These are phyloP conservation scores for Reinhardtius hippoglossoides DNA, from an alignment of 2,113 vertebrate genomes.

Conservation along the genomic window DNA sequence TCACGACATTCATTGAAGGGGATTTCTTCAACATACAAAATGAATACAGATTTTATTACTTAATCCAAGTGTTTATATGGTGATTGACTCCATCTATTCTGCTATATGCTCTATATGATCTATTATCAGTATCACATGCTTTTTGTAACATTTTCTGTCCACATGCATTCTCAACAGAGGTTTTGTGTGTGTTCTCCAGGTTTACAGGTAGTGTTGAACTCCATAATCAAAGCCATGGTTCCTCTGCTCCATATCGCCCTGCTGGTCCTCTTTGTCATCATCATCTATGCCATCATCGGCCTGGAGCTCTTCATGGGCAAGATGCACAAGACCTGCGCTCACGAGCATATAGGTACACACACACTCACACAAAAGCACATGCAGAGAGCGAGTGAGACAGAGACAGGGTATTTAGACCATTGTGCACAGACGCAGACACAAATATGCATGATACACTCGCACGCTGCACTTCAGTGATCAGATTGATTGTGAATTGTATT, in stretches of 20 bases:
- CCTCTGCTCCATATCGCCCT: constrained; percentile 97
- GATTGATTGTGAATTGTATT: constrained; percentile 11
- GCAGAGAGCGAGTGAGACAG: neutral
- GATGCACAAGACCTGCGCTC: constrained; percentile 97
- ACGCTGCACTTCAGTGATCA: constrained; percentile 3
- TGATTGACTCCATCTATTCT: too few relatives aligned
- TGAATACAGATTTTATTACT: too few relatives aligned
- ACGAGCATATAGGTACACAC: constrained; percentile 82
- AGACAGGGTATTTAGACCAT: neutral
- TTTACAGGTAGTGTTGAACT: constrained; percentile 99
- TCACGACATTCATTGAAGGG: too few relatives aligned
- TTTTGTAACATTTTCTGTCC: neutral
- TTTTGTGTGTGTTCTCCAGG: constrained; percentile 78
- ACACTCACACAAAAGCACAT: constrained; percentile 1
- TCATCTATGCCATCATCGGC: constrained; percentile 99
- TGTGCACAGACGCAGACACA: constrained; percentile 22
- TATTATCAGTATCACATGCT: neutral
- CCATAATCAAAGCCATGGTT: constrained; percentile 99
- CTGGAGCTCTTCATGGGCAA: constrained; percentile 99
- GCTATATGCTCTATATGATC: neutral
- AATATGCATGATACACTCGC: constrained; percentile 19
- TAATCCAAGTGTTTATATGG: too few relatives aligned
- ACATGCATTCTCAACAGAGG: neutral
- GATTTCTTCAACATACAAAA: too few relatives aligned
- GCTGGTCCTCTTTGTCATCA: constrained; percentile 98